Base-by-base conservation (phyloP, 2,888 invertebrate species). In the Drosophila rubida region DNA sequence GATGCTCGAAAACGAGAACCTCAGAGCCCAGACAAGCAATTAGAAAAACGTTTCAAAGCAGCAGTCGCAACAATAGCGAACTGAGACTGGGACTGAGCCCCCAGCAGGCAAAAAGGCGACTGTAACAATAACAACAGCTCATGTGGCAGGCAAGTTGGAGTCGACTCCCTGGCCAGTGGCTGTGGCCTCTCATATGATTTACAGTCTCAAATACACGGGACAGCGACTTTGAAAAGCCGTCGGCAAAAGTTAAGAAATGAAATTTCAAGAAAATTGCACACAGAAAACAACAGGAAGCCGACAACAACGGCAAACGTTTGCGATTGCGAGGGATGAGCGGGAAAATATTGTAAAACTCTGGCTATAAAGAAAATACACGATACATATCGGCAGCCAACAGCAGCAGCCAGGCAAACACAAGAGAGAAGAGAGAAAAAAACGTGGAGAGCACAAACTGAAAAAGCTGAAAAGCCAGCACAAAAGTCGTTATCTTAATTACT, bases 401-500 rank as follows among this genome's bases (percentile, higher is more conserved):
- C 39, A 30, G 14, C 3, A 48, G 32, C 41, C 41, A 42, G 64
- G 32, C 35, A 58, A 30, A 42, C 8, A 19, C 11, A 23, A 9
- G 6, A 13, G 37, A 16, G 27, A 13, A 39, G 22, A 51, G 39
- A 9, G 58, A 59, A 58, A 45, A 59, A 35, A 23, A 37, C 4
- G 32, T n/a, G 7, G 14, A 13, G 35, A 30, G 11, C 22, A 22
- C 14, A 45, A 50, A 49, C 35, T 44, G 54, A 51, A 45, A 49
- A 19, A 74, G 57, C 69, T 67, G 49, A 61, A 80, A 68, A 41
- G 51, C 51, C 67, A 77, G 61, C 78, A 80, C 73, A 70, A 84
- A 89, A 89, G 83, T 89, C 87, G 87, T 89, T 89, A 89, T 89
- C 88, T 89, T 89, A 89, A 89, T 89, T 89, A 88, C 89, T 88